Conservation (phyloP, 2,797 vertebrate genomes). For the Smutsia gigantea region DNA sequence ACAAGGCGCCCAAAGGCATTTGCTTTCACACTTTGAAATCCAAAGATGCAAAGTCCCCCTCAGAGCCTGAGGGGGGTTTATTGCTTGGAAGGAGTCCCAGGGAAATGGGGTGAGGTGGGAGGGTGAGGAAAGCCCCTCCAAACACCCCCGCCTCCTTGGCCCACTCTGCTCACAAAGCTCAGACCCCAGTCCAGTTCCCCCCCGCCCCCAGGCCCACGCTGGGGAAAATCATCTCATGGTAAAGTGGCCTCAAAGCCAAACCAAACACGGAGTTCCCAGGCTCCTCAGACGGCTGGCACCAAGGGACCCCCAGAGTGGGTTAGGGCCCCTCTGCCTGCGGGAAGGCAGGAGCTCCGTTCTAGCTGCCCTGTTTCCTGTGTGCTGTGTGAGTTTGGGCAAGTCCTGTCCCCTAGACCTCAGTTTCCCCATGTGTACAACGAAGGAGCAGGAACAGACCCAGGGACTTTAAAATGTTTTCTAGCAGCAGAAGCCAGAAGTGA, state of each 20-base stretch:
- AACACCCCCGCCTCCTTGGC: background rate
- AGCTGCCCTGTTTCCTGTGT: background rate
- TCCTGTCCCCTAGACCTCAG: background rate
- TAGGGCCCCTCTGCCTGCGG: background rate
- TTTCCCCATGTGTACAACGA: background rate
- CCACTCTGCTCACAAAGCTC: constrained; percentile 53
- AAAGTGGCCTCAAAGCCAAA: constrained; percentile 69
- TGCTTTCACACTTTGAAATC: constrained; percentile 76
- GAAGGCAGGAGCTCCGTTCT: background rate
- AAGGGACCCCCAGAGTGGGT: background rate
- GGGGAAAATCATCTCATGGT: constrained; percentile 67
- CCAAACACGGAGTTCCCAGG: constrained; percentile 72
- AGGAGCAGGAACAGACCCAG: background rate
- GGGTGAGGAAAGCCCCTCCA: background rate
- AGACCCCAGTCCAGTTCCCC: constrained; percentile 1
- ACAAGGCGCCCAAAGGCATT: constrained; percentile 54
- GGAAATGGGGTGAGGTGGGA: constrained; percentile 53
- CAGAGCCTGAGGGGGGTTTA: constrained; percentile 66
- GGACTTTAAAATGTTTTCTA: background rate
- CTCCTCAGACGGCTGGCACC: constrained; percentile 47
- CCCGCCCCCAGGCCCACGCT: background rate
- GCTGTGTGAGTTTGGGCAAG: background rate
- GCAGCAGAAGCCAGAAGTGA: background rate
- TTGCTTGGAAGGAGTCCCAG: constrained; percentile 76
- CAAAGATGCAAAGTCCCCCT: constrained; percentile 51